These are phyloP conservation scores for Meloidogyne chitwoodi DNA, from an alignment of 1,140 invertebrate species.

Conservation along the genomic window DNA sequence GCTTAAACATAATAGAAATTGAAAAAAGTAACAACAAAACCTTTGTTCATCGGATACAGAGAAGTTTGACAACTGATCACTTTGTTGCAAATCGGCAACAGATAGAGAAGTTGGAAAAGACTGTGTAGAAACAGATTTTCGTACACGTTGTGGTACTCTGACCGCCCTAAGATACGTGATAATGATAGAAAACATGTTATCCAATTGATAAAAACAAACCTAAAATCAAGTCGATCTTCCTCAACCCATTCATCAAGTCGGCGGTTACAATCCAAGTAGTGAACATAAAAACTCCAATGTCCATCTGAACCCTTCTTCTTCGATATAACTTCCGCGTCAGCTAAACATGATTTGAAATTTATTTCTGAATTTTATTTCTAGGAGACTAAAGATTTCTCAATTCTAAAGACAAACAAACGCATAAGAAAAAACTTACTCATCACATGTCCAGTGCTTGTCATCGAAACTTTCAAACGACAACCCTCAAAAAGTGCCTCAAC, in stretches of 20 bases:
- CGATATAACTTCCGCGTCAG: slow-evolving; percentile 41
- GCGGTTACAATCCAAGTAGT: slow-evolving; percentile 48
- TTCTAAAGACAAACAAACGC: background rate
- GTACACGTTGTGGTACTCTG: slow-evolving; percentile 33
- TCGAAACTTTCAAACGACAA: slow-evolving; percentile 40
- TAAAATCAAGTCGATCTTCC: slow-evolving; percentile 32
- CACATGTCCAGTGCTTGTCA: slow-evolving; percentile 14
- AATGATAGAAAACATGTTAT: too few species aligned
- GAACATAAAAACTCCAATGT: slow-evolving; percentile 35
- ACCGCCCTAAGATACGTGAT: slow-evolving; percentile 2
- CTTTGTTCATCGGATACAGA: background rate
- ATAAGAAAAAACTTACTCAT: slow-evolving; percentile 23
- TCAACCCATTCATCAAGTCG: slow-evolving; percentile 45
- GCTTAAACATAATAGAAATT: slow-evolving; percentile 12
- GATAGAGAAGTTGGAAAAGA: background rate
- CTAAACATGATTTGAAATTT: slow-evolving; percentile 16
- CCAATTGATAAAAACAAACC: too few species aligned
- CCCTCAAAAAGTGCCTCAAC: slow-evolving; percentile 35
- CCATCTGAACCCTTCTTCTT: slow-evolving; percentile 18
- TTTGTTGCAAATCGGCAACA: background rate
- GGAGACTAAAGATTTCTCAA: too few species aligned
- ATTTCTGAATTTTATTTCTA: too few species aligned
- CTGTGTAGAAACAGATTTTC: slow-evolving; percentile 8
- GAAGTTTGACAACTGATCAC: slow-evolving; percentile 3
- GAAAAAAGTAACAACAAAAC: background rate